Base-by-base conservation (phyloP, 1,140 invertebrate genomes). In the Gryon sp. region DNA sequence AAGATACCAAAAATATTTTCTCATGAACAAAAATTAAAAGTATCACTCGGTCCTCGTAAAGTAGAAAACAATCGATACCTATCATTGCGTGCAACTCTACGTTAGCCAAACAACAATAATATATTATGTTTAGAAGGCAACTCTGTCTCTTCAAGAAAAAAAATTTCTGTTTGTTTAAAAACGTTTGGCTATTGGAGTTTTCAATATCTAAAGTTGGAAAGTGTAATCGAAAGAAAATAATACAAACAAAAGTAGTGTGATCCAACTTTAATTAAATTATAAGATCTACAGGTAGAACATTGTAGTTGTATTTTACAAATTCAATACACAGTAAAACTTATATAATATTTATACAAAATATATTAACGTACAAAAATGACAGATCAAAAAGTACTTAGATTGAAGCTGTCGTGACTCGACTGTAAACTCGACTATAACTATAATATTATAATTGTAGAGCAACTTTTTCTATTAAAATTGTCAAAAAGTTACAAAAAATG, bases 161-260 rank as follows among this genome's bases (percentile, higher is more conserved):
- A 36, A 12, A 11, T 20, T 43, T 32, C 18, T 16, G 9, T 5
- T 45, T 24, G 7, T 65, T 52, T n/a, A n/a, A n/a, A n/a, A n/a
- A n/a, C n/a, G 68, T 73, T 73, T 73, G 50, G 69, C 34, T 26
- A 50, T 57, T 36, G 2, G 59, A 55, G 68, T 63, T 63, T 24
- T 50, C 55, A 59, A 32, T 62, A 2, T 62, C 6, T 40, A 18
- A 19, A 59, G 19, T 53, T 38, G 46, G 28, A 46, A 4, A 57
- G n/a, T 59, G 53, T 70, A 70, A 45, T 38, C 20, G n/a, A n/a
- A n/a, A n/a, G n/a, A n/a, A n/a, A n/a, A n/a, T n/a, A n/a, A n/a
- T n/a, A n/a, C 11, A 28, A 28, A 43, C 1, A 48, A 26, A 70
- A 43, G 45, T 60, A 60, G 66, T n/a, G 28, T 12, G 5, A 38